Evolutionary conservation across 1,140 invertebrate genomes (phyloP).

Genomic region (Halesus radiatus): DNA sequence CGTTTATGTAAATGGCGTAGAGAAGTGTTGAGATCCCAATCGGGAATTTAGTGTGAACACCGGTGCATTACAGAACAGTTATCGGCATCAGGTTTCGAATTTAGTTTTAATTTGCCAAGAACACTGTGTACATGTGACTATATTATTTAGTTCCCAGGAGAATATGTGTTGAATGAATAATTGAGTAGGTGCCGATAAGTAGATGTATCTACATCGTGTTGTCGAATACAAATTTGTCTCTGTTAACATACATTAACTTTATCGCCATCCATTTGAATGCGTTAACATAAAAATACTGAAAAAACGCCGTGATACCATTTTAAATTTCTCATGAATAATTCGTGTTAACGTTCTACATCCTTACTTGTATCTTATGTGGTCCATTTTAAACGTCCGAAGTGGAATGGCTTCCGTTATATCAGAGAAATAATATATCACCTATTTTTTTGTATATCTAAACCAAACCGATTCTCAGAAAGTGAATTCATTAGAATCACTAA

Average conservation of each 20-base stretch:
- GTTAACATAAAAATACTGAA: constrained; percentile 49
- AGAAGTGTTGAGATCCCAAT: background rate
- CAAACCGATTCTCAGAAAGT: background rate
- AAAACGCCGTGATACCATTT: constrained; percentile 47
- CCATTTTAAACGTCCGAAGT: constrained; percentile 7
- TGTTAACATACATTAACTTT: constrained; percentile 56
- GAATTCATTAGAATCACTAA: constrained; percentile 7
- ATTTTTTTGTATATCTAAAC: background rate
- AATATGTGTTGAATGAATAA: constrained; percentile 51
- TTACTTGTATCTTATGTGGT: background rate
- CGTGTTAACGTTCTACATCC: constrained; percentile 16
- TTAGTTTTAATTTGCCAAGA: constrained; percentile 26
- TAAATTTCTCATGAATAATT: constrained; percentile 48
- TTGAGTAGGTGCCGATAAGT: constrained; percentile 51
- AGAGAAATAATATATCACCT: constrained; percentile 21
- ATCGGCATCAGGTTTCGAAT: background rate
- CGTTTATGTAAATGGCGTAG: no score
- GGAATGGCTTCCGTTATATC: constrained; percentile 29
- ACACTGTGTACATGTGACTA: constrained; percentile 20
- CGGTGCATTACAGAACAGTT: background rate
- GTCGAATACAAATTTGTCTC: constrained; percentile 55
- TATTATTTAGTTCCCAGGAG: constrained; percentile 27
- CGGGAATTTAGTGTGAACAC: background rate
- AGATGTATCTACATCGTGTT: constrained; percentile 52
- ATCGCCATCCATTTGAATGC: constrained; percentile 48